phyloP scores from a whole-genome alignment of 2,113 vertebrate species.

The Lanius ludovicianus region DNA sequence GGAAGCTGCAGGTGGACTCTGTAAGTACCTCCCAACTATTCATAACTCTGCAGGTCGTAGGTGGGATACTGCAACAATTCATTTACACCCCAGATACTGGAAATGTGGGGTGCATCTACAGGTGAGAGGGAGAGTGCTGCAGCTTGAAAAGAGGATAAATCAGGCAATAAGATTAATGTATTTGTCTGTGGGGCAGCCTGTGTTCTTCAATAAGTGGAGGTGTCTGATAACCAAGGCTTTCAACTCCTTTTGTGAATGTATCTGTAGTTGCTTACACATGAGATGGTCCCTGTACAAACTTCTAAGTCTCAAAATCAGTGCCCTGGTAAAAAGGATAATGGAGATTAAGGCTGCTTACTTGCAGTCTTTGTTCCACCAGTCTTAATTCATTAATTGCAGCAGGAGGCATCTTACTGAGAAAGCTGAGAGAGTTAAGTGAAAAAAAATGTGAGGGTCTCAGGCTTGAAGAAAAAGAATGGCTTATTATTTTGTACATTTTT shows the following conservation, averaged over 20 bases:
- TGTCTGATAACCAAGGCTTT: neutral
- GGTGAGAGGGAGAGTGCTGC: neutral
- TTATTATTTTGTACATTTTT: neutral
- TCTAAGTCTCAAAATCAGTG: neutral
- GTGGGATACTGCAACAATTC: neutral
- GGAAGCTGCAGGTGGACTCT: neutral
- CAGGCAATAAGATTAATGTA: no score
- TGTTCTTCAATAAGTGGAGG: neutral
- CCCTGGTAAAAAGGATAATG: neutral
- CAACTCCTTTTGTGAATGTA: neutral
- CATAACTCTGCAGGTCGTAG: neutral
- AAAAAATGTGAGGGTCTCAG: neutral
- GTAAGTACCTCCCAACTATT: neutral
- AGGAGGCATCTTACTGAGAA: neutral
- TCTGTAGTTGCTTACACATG: fast-evolving
- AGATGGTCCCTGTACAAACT: neutral
- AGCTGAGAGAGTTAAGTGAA: neutral
- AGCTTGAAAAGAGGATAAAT: neutral
- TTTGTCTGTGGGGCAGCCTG: neutral
- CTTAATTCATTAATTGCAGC: neutral
- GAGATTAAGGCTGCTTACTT: neutral
- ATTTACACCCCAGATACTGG: neutral
- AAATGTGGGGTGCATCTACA: neutral
- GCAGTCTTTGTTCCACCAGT: neutral
- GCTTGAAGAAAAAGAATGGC: neutral